phyloP scores from a whole-genome alignment of 2,113 vertebrate species.

The Damaliscus lunatus region DNA sequence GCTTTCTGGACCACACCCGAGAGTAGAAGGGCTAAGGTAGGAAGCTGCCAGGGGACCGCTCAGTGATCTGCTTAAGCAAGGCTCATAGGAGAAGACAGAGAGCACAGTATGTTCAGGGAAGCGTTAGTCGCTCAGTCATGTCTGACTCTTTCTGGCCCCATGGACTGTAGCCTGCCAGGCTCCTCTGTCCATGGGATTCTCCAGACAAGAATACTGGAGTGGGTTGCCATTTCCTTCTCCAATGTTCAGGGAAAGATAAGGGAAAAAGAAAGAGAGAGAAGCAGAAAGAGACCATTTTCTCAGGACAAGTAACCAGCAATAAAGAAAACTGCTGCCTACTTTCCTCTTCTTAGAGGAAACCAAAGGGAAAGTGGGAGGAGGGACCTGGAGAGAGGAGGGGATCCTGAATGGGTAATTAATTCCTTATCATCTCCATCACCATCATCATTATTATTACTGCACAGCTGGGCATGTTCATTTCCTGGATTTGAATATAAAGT shows the following conservation, averaged over 20 bases:
- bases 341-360: not conserved
- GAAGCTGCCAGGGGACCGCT: not conserved
- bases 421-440: not conserved
- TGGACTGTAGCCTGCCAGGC: not conserved
- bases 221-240: not conserved
- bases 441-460: not conserved
- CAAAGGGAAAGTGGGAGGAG: not conserved
- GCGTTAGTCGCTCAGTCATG: not conserved
- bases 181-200: not conserved
- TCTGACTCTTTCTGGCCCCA: not conserved
- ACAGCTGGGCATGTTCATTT: not conserved
- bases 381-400: not conserved
- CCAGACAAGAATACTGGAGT: not conserved
- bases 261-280: not conserved
- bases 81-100: not conserved
- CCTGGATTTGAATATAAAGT: not conserved
- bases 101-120: fast-evolving
- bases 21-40: not conserved
- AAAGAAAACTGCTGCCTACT: not conserved
- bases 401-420: not conserved
- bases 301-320: not conserved
- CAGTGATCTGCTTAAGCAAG: not conserved
- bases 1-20: not conserved
- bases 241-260: not conserved
- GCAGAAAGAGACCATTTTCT: not conserved